Percentiles rank a stretch among this genome's conserved stretches.
These are phyloP conservation scores for Orientallactaga bullata DNA, from an alignment of 2,113 vertebrate genomes.

Conservation along the genomic window DNA sequence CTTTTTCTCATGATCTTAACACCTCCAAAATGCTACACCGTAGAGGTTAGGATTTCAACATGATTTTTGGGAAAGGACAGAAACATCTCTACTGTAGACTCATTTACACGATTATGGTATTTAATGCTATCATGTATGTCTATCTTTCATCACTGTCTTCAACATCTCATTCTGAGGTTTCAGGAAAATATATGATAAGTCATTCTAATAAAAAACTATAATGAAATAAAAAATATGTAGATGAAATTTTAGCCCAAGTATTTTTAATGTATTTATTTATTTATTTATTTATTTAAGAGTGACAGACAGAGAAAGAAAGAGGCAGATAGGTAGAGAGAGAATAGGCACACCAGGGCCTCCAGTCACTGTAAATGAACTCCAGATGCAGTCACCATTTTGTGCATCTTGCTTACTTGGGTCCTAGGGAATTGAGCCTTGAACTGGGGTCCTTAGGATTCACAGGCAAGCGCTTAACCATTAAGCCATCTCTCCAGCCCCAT, in stretches of 20 bases:
- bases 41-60: neutral
- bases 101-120: neutral
- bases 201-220: neutral
- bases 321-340: too few relatives aligned
- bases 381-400: too few relatives aligned
- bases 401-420: too few relatives aligned
- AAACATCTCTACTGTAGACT: neutral
- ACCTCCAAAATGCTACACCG: neutral
- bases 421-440: too few relatives aligned
- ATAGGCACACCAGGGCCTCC: neutral
- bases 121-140: neutral
- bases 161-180: neutral
- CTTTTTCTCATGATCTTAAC: neutral
- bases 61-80: neutral
- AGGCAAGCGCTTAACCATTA: too few relatives aligned
- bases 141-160: neutral
- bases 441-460: too few relatives aligned
- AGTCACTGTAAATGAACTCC: too few relatives aligned
- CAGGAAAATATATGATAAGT: neutral
- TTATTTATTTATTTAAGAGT: too few relatives aligned
- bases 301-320: too few relatives aligned
- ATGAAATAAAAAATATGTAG: neutral
- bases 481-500: too few relatives aligned
- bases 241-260: neutral
- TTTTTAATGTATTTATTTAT: too few relatives aligned